Conservation (phyloP, 2,797 vertebrate genomes). For the Acipenser transmontanus region DNA sequence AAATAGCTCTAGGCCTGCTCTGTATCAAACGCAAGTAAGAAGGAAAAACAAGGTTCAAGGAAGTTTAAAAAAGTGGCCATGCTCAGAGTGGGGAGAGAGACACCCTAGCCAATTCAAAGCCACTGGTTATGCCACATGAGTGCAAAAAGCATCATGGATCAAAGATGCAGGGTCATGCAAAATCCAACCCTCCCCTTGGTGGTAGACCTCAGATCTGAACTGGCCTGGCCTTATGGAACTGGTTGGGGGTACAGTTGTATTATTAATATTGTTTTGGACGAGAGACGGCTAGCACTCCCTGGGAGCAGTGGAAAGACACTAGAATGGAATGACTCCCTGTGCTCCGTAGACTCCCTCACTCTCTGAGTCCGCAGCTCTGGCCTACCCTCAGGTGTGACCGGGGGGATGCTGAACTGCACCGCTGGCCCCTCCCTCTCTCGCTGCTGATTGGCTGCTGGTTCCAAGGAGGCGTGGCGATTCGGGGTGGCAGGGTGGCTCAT, state of each 20-base stretch:
- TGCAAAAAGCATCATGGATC: too few relatives aligned
- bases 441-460: slow-evolving; percentile 78
- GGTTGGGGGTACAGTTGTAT: slow-evolving; percentile 19
- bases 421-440: slow-evolving; percentile 80
- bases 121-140: too few relatives aligned
- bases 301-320: slow-evolving; percentile 67
- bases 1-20: too few relatives aligned
- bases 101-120: too few relatives aligned
- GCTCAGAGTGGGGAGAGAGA: too few relatives aligned
- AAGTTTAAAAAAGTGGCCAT: too few relatives aligned
- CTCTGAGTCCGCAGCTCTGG: slow-evolving; percentile 73
- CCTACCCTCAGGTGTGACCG: slow-evolving; percentile 96
- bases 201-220: slow-evolving; percentile 47
- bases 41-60: too few relatives aligned
- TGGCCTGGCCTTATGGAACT: slow-evolving; percentile 33
- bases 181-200: slow-evolving; percentile 38
- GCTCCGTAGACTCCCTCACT: slow-evolving; percentile 70
- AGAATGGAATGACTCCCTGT: slow-evolving; percentile 60
- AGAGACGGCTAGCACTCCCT: slow-evolving; percentile 66
- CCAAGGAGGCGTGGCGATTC: slow-evolving; percentile 77
- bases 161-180: slow-evolving; percentile 58
- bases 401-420: slow-evolving; percentile 76
- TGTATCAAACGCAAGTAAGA: too few relatives aligned
- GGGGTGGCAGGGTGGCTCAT: slow-evolving; percentile 83
- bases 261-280: slow-evolving; percentile 47